Evolutionary conservation across 2,888 invertebrate genomes (phyloP).

Genomic region (Palloptera scutellata): DNA sequence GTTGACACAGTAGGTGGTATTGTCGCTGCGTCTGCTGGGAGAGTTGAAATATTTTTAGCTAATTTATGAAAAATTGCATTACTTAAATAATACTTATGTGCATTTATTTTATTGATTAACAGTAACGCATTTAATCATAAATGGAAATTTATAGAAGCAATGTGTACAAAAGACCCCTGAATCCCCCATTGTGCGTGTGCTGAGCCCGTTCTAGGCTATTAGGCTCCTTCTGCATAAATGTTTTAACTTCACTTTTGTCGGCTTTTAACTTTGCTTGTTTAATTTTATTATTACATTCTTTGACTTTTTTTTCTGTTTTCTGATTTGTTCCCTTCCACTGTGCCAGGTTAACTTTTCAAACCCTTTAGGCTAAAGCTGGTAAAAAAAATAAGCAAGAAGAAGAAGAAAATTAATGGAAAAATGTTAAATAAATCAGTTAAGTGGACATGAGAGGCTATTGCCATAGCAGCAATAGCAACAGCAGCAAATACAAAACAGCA

Average conservation of each 20-base stretch:
- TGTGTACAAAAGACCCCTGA: no score
- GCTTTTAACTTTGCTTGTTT: conserved; percentile 10
- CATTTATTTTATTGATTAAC: no score
- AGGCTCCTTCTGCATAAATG: not conserved
- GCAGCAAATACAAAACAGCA: conserved; percentile 15
- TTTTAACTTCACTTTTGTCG: conserved; percentile 10
- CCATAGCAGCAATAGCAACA: not conserved
- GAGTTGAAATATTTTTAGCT: no score
- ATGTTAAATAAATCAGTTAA: conserved; percentile 19
- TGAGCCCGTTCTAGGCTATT: not conserved
- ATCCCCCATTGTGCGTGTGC: not conserved
- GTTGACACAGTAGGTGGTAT: no score
- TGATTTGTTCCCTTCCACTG: not conserved
- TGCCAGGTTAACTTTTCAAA: not conserved
- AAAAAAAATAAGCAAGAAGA: not conserved
- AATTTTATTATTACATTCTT: conserved; percentile 1
- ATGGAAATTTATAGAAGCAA: no score
- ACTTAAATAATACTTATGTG: no score
- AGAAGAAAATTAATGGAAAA: not conserved
- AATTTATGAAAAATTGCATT: no score
- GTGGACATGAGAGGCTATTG: conserved; percentile 12
- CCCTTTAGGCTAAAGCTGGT: not conserved
- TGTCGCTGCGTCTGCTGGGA: no score
- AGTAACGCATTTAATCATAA: no score
- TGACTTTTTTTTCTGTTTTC: not conserved